These are phyloP conservation scores for Botia kubotai DNA, from an alignment of 2,797 vertebrate species.

Conservation along the genomic window DNA sequence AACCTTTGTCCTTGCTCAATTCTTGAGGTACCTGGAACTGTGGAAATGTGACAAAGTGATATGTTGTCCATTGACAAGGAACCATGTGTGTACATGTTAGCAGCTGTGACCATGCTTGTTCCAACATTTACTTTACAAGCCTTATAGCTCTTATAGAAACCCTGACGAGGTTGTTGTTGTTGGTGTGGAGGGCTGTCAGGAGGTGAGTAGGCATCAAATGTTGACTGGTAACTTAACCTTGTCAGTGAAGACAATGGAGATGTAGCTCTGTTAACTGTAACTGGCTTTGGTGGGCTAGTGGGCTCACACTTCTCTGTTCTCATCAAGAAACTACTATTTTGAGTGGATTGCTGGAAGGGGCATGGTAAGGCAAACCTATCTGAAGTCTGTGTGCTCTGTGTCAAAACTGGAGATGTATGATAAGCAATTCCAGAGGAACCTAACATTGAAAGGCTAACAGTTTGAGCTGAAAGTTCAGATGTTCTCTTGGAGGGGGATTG, in stretches of 20 bases:
- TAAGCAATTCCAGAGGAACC: constrained; percentile 69
- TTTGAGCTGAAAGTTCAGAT: constrained; percentile 93
- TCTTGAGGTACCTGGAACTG: constrained; percentile 90
- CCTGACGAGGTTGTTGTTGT: constrained; percentile 80
- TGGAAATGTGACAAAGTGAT: constrained; percentile 95
- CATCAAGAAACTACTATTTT: constrained; percentile 85
- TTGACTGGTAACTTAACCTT: constrained; percentile 83
- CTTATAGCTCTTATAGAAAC: constrained; percentile 79
- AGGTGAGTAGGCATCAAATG: constrained; percentile 86
- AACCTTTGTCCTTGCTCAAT: constrained; percentile 91
- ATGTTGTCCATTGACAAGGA: constrained; percentile 94
- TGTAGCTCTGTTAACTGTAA: constrained; percentile 85
- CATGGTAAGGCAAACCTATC: constrained; percentile 81
- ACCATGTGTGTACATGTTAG: constrained; percentile 87
- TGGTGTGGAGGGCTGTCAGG: constrained; percentile 81
- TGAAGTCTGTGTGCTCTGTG: constrained; percentile 91
- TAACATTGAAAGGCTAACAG: constrained; percentile 78
- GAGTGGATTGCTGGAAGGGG: constrained; percentile 88
- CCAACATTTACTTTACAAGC: constrained; percentile 82
- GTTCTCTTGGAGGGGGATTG: constrained; percentile 82
- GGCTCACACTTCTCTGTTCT: constrained; percentile 84
- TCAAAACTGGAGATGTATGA: constrained; percentile 82
- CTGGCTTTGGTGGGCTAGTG: constrained; percentile 83
- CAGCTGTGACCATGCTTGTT: constrained; percentile 81
- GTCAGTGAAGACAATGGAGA: constrained; percentile 91